Conservation (phyloP, 1,140 invertebrate species). For the Drosophila hydei region DNA sequence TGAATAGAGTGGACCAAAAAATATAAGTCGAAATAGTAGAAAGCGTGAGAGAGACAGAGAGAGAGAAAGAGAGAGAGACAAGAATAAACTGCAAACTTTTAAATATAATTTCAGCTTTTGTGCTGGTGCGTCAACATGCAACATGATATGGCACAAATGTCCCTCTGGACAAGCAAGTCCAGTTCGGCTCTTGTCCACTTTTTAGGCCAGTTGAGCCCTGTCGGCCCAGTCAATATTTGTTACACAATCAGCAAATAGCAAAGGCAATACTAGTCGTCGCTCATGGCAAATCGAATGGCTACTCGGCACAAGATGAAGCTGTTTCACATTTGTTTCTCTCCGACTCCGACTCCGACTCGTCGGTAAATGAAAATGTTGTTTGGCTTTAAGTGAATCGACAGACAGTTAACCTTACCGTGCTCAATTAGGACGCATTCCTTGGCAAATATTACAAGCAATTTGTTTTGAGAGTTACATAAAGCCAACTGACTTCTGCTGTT, state of each 20-base stretch:
- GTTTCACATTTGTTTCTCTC: background rate
- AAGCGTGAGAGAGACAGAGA: slow-evolving; percentile 26
- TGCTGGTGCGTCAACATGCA: slow-evolving; percentile 78
- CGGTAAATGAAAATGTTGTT: slow-evolving; percentile 62
- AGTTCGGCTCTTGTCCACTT: background rate
- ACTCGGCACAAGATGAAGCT: slow-evolving; percentile 31
- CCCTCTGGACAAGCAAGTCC: slow-evolving; percentile 46
- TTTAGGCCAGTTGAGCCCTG: slow-evolving; percentile 18
- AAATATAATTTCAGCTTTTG: slow-evolving; percentile 80
- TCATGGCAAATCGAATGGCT: background rate
- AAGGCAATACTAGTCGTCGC: slow-evolving; percentile 8
- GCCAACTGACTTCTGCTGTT: background rate
- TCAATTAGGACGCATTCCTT: slow-evolving; percentile 48
- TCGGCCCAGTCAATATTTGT: slow-evolving; percentile 73
- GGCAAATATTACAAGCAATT: slow-evolving; percentile 21
- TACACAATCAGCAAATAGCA: slow-evolving; percentile 78
- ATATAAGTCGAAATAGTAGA: too few species aligned
- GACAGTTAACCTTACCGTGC: slow-evolving; percentile 12
- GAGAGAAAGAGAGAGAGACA: slow-evolving; percentile 14
- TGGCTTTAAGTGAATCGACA: slow-evolving; percentile 42
- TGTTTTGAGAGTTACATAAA: slow-evolving; percentile 10
- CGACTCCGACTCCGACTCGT: background rate
- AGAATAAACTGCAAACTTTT: slow-evolving; percentile 52
- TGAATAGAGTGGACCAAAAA: slow-evolving; percentile 6
- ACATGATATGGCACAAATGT: slow-evolving; percentile 73